A percentile compares a stretch with the other conserved stretches of the same genome.
Evolutionary conservation across 2,113 vertebrate species (phyloP).

Genomic region (Callaeas wilsoni): DNA sequence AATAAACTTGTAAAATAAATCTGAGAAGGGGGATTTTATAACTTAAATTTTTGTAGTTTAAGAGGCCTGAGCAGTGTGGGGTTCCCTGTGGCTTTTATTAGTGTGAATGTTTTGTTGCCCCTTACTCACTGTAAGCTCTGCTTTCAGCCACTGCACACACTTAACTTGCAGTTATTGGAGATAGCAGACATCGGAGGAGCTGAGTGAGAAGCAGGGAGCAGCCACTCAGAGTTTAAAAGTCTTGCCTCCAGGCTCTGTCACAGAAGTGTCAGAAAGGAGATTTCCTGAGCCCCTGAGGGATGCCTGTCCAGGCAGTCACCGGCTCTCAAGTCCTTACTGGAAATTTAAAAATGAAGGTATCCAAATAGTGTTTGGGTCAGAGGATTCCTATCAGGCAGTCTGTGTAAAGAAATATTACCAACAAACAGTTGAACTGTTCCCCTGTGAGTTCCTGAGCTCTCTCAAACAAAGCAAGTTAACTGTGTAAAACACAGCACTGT

Average conservation of each 20-base stretch:
- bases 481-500: not conserved
- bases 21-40: slow-evolving; percentile 32
- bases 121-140: not conserved
- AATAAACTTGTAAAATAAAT: slow-evolving; percentile 3
- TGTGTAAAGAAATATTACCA: not conserved
- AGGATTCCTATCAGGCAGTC: not conserved
- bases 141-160: not conserved
- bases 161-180: not conserved
- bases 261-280: not conserved
- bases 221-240: not conserved
- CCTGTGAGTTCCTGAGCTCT: not conserved
- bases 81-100: not conserved
- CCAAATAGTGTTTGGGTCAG: not conserved
- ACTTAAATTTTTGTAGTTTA: slow-evolving; percentile 30
- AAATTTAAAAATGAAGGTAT: not conserved
- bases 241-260: not conserved
- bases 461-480: not conserved
- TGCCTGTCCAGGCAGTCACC: not conserved
- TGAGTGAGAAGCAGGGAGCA: not conserved
- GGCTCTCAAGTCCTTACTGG: not conserved
- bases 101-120: slow-evolving; percentile 15
- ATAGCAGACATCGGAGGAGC: not conserved
- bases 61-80: not conserved
- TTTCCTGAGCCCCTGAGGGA: not conserved
- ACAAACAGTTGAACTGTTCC: not conserved